Base-by-base conservation (phyloP, 1,140 invertebrate genomes). In the Brachionus angularis region DNA sequence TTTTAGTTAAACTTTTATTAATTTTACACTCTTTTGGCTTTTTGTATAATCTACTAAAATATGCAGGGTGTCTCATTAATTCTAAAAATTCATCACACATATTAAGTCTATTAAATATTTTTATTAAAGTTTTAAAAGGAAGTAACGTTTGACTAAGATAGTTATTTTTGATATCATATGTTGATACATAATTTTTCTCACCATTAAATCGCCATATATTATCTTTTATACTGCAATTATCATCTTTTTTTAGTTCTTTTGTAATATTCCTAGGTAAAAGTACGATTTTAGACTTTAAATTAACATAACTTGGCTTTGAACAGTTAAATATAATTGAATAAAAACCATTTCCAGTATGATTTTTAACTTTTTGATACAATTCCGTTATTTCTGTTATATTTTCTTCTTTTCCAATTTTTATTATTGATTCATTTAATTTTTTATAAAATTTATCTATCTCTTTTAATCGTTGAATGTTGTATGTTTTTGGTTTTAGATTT, bases 281-380 rank as follows among this genome's bases (percentile, higher is more conserved):
- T 27, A 18, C 39, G 8, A 39, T 21, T 10, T 42, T 58, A 10
- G 53, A 58, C 36, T 58, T 18, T 18, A 58, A 39, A 21, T 58
- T 34, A 58, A 58, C 27, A 14, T 25, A 12, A 23, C 53, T 58
- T 5, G 53, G 53, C 7, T 31, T 23, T 3, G 53, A 29, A 23
- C 53, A 58, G 39, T 58, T 58, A 34, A 58, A 58, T 3, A 58
- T 23, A 39, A 58, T 39, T 29, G 53, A 31, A 29, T 58, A 58
- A 58, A 58, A 58, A n/a, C 53, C 53, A 58, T 58, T 39, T 2
- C 53, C 53, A 27, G 53, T 58, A 21, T 58, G 53, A 58, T 58
- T 58, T 58, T 39, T 58, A n/a, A 58, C 39, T 12, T 25, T 36
- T n/a, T 36, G 12, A 39, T 25, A 58, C 2, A 58, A 18, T 33